Conservation (phyloP, 1,140 invertebrate species). For the Megalopta genalis region DNA sequence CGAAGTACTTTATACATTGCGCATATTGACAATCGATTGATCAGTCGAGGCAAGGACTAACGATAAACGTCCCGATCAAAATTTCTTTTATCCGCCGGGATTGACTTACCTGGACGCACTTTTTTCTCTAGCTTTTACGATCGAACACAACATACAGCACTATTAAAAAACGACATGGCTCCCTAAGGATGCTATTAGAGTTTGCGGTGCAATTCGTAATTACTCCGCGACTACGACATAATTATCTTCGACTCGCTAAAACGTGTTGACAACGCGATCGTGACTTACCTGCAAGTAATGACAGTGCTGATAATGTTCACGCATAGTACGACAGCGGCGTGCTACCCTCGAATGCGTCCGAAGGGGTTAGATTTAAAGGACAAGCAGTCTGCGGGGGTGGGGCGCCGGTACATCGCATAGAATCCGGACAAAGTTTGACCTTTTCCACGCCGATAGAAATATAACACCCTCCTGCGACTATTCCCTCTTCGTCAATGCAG, state of each 20-base stretch:
- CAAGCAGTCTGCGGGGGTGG: constrained; percentile 32
- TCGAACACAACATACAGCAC: neutral
- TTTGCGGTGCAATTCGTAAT: too few species aligned
- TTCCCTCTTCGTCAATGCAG: neutral
- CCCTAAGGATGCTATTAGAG: neutral
- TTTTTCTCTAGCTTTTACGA: neutral
- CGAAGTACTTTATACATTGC: neutral
- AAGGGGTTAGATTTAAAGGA: constrained; percentile 46
- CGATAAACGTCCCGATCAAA: constrained; percentile 17
- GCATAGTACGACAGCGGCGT: constrained; percentile 41
- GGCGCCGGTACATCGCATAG: constrained; percentile 54
- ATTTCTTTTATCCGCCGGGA: constrained; percentile 4
- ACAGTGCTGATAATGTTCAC: constrained; percentile 21
- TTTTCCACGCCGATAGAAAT: constrained; percentile 11
- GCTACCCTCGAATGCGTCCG: constrained; percentile 8
- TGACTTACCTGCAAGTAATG: constrained; percentile 43
- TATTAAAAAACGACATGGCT: neutral
- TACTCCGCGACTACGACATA: too few species aligned
- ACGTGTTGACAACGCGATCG: neutral
- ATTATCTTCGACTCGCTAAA: neutral
- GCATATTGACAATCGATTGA: constrained; percentile 37
- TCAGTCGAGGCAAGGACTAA: constrained; percentile 50
- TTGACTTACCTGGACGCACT: too few species aligned
- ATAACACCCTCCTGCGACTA: neutral
- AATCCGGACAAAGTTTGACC: constrained; percentile 43